Percentiles rank a stretch among this genome's conserved stretches.
Conservation (phyloP, 2,797 vertebrate genomes). For the Crocidura indochinensis region DNA sequence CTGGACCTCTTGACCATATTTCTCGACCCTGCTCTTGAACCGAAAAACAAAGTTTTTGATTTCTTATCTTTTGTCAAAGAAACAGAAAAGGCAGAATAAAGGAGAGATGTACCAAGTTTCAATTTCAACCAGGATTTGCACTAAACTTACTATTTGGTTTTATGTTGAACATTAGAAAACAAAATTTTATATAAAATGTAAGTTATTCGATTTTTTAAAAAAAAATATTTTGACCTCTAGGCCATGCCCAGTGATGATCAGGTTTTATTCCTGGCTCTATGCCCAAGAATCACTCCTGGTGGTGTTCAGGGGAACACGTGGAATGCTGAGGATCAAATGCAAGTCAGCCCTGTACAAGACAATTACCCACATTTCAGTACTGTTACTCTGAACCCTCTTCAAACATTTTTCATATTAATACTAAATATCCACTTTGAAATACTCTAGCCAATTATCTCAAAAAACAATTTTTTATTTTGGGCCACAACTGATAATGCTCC, state of each 20-base stretch:
- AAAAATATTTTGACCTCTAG: too few species aligned
- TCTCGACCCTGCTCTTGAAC: conserved; percentile 19
- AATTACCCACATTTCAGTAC: too few species aligned
- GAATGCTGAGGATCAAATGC: too few species aligned
- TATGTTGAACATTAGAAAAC: conserved; percentile 31
- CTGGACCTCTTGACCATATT: conserved; percentile 12
- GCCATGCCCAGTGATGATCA: too few species aligned
- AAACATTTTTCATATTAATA: conserved; percentile 59
- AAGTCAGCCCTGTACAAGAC: too few species aligned
- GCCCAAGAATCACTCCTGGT: too few species aligned
- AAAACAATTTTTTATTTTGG: not conserved
- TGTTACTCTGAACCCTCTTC: too few species aligned
- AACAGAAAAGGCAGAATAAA: conserved; percentile 31
- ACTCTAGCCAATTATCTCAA: conserved; percentile 26
- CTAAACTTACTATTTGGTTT: conserved; percentile 28
- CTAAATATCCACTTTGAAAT: conserved; percentile 61
- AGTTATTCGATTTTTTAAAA: not conserved
- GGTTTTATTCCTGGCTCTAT: too few species aligned
- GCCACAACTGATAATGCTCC: too few species aligned
- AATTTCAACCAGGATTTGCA: not conserved
- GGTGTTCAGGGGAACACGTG: too few species aligned
- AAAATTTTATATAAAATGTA: conserved; percentile 40
- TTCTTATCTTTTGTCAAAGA: conserved; percentile 19
- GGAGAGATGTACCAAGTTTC: not conserved
- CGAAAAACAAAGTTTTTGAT: conserved; percentile 44